Evolutionary conservation across 1,140 invertebrate species (phyloP), one percentile per base, ranked within the genome.

Genomic region (Diorhabda carinulata): DNA sequence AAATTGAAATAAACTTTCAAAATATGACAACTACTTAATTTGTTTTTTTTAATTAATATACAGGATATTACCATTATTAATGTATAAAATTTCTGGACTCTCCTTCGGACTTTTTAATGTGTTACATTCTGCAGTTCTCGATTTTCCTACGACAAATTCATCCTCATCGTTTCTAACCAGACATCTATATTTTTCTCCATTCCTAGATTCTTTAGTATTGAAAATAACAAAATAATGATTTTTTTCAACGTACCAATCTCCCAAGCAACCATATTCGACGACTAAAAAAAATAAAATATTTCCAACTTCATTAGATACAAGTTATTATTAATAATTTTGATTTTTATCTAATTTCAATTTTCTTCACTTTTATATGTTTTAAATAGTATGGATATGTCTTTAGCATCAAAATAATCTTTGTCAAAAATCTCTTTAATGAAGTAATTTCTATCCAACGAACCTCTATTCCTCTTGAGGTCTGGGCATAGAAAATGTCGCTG

Each of bases 201-300:
- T 93, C 77, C 95, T 86, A n/a, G 94, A 96, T 80, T 97, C 95
- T 78, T 96, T 95, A 0, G 94, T 96, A 80, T 97, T 97, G 3
- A 92, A 93, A 5, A 96, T 94, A 64, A 95, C 95, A 82, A 97
- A 97, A 78, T 92, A 97, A 78, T 97, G 94, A 83, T 97, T 96
- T 79, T 97, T 97, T 6, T 91, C 93, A 10, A 96, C 90, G 82
- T 96, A 96, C 95, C 95, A 97, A 84, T 96, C 93, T 3, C 95
- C 95, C 47, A 98, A 83, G 79, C 95, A 98, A 79, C 91, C 95
- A 79, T 93, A 98, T 81, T 97, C 94, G 3, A 96, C 93, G 72
- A 92, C 92, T 90, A 69, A 44, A 80, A 80, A 67, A 25, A 25
- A 25, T 25, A 25, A 1, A 25, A 25, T 25, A 25, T 25, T 1